phyloP scores from a whole-genome alignment of 2,113 vertebrate species.

The Thamnaconus septentrionalis region DNA sequence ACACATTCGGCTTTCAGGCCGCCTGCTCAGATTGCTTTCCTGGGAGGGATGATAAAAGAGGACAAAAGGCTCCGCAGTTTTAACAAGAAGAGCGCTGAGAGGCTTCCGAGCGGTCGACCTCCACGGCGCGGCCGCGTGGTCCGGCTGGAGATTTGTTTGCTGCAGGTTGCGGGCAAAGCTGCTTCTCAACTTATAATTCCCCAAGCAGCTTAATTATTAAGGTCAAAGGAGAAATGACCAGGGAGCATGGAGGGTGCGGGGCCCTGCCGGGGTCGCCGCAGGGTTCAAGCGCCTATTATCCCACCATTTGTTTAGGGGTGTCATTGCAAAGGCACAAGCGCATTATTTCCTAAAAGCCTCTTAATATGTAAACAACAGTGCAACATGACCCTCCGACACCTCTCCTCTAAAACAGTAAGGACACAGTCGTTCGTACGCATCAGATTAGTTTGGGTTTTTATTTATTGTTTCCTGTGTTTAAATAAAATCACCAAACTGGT shows the following conservation, averaged over 20 bases:
- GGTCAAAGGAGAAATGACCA: slow-evolving; percentile 58
- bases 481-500: no score
- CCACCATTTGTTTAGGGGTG: slow-evolving; percentile 24
- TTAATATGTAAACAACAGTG: slow-evolving; percentile 12
- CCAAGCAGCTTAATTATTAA: slow-evolving; percentile 66
- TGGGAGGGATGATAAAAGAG: slow-evolving; percentile 18
- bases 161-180: slow-evolving; percentile 40
- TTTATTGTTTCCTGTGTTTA: no score
- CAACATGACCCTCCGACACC: no score
- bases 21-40: slow-evolving; percentile 15
- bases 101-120: slow-evolving; percentile 1
- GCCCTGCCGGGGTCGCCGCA: slow-evolving; percentile 11
- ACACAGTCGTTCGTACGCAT: neutral
- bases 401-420: neutral
- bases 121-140: slow-evolving; percentile 11
- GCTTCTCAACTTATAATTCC: slow-evolving; percentile 48
- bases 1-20: no score
- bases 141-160: slow-evolving; percentile 43
- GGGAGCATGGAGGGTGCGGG: neutral
- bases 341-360: slow-evolving; percentile 5
- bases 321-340: neutral
- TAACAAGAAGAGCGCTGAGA: slow-evolving; percentile 11
- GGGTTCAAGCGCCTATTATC: slow-evolving; percentile 33
- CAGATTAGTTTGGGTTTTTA: no score
- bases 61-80: neutral